Conservation (phyloP, 1,140 invertebrate species). For the Leptopilina boulardi region DNA sequence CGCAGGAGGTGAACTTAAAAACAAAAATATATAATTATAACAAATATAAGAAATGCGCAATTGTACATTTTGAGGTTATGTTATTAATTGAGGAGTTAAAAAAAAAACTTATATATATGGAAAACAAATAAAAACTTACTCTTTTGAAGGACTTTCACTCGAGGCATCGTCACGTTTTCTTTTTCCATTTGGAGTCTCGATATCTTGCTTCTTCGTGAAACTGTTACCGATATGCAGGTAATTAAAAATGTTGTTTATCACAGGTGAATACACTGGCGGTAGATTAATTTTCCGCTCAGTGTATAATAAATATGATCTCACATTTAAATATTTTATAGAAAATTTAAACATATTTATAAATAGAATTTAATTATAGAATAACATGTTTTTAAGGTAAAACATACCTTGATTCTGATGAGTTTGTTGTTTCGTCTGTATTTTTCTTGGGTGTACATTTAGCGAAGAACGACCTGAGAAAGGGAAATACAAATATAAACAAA, state of each 20-base stretch:
- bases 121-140: conserved; percentile 54
- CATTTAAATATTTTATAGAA: conserved; percentile 16
- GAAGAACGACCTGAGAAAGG: conserved; percentile 53
- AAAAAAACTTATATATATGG: not conserved
- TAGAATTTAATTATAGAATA: not conserved
- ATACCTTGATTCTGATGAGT: conserved; percentile 43
- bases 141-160: conserved; percentile 46
- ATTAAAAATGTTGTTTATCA: conserved; percentile 54
- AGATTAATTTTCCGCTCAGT: conserved; percentile 13
- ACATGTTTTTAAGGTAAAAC: conserved; percentile 36
- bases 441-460: conserved; percentile 41
- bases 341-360: conserved; percentile 53
- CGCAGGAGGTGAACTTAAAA: conserved; percentile 44
- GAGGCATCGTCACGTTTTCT: conserved; percentile 32
- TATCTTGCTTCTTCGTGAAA: conserved; percentile 6
- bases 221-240: conserved; percentile 49
- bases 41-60: no score
- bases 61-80: not conserved
- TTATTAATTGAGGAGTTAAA: not conserved
- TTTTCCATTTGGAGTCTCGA: conserved; percentile 35
- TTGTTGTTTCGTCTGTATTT: conserved; percentile 35
- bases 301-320: conserved; percentile 35
- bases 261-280: not conserved
- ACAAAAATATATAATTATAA: conserved; percentile 31
- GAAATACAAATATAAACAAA: conserved; percentile 20